Percentiles rank a stretch among this genome's conserved stretches.
These are phyloP conservation scores for Rhingia campestris DNA, from an alignment of 2,888 invertebrate genomes.

Conservation along the genomic window DNA sequence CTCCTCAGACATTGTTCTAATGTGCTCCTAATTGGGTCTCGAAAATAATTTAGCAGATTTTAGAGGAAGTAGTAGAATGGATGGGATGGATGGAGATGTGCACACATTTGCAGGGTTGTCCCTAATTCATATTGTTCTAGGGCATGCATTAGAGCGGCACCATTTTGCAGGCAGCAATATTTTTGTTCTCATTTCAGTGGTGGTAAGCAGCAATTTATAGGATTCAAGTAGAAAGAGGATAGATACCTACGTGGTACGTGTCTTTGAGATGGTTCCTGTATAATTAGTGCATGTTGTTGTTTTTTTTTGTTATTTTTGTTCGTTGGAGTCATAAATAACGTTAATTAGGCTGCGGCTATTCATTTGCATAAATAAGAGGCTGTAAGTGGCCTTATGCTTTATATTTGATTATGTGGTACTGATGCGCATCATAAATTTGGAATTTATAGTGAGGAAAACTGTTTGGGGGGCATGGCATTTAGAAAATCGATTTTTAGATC, in stretches of 20 bases:
- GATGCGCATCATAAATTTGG: not conserved
- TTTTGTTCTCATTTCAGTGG: not conserved
- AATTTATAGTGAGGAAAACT: no score
- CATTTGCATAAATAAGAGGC: constrained; percentile 28
- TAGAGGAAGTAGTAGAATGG: constrained; percentile 14
- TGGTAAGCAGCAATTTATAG: constrained; percentile 22
- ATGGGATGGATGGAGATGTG: constrained; percentile 10
- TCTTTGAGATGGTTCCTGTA: constrained; percentile 27
- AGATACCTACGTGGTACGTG: constrained; percentile 9
- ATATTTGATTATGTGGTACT: constrained; percentile 5
- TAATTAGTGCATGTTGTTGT: constrained; percentile 46
- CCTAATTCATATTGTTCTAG: constrained; percentile 51
- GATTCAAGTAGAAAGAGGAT: constrained; percentile 35
- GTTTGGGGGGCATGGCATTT: no score
- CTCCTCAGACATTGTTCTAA: constrained; percentile 16
- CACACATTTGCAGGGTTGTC: constrained; percentile 35
- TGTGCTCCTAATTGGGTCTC: constrained; percentile 43
- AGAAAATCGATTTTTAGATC: no score
- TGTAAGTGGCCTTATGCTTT: constrained; percentile 2
- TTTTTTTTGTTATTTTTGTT: constrained; percentile 23
- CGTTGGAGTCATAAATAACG: constrained; percentile 28
- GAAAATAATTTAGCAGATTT: constrained; percentile 48
- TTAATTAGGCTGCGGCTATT: constrained; percentile 51
- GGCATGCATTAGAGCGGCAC: constrained; percentile 39
- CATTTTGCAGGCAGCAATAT: constrained; percentile 8